phyloP scores from a whole-genome alignment of 2,888 invertebrate genomes.

The Lottia gigantea region DNA sequence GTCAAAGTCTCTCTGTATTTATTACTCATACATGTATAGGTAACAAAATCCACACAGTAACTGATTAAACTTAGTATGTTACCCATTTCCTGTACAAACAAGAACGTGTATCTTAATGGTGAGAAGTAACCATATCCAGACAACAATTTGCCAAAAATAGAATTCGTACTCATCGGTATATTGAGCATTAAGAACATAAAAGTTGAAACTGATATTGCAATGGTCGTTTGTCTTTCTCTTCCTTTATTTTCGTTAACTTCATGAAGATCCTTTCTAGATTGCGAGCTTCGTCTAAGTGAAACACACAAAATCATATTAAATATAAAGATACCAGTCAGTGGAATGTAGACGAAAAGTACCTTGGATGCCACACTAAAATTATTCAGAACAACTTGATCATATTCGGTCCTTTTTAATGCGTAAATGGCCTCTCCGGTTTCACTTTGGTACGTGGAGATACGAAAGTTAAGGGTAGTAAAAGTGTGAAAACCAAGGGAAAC shows the following conservation, averaged over 20 bases:
- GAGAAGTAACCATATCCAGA: background rate
- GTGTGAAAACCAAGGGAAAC: background rate
- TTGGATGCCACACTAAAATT: constrained; percentile 9
- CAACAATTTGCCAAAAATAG: constrained; percentile 4
- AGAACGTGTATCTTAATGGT: background rate
- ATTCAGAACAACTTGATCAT: background rate
- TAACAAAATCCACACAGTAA: constrained; percentile 16
- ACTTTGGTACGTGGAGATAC: too few species aligned
- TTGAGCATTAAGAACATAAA: constrained; percentile 3
- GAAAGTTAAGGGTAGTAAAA: background rate
- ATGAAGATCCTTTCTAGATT: background rate
- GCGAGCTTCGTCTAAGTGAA: background rate
- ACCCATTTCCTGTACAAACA: background rate
- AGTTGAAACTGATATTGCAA: constrained; percentile 14
- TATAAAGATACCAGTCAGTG: background rate
- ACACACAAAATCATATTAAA: too few species aligned
- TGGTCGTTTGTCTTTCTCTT: constrained; percentile 15
- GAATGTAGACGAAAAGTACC: constrained; percentile 3
- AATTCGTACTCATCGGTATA: constrained; percentile 2
- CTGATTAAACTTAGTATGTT: constrained; percentile 10
- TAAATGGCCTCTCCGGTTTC: too few species aligned
- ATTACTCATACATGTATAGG: constrained; percentile 7
- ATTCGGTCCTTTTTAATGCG: background rate
- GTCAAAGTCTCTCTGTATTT: constrained; percentile 6
- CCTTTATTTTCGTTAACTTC: background rate